Percentiles rank a stretch among this genome's conserved stretches.
phyloP scores from a whole-genome alignment of 30 jellyfish, hydroid and myxozoan species.

The Cassiopea andromeda region DNA sequence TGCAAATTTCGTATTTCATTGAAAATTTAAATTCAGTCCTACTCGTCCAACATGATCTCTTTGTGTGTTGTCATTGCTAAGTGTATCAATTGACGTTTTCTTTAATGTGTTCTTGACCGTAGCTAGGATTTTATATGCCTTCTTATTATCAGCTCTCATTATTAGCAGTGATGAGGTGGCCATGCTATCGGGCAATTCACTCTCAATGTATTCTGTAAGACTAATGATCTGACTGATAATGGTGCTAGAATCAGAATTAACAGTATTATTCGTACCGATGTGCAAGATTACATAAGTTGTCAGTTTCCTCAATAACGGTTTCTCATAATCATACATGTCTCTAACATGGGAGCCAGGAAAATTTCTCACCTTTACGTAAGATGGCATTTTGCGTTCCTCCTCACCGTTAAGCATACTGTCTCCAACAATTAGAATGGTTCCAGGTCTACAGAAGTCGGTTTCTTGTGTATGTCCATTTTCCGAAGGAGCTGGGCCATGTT shows the following conservation, averaged over 20 bases:
- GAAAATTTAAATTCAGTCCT: not conserved
- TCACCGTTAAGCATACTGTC: not conserved
- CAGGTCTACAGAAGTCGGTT: too few relatives aligned
- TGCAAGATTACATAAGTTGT: slow-evolving; percentile 30
- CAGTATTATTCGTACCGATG: slow-evolving; percentile 20
- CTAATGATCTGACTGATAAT: not conserved
- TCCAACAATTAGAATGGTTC: too few relatives aligned
- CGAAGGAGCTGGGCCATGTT: too few relatives aligned
- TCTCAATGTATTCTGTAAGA: slow-evolving; percentile 5
- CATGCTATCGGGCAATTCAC: slow-evolving; percentile 27
- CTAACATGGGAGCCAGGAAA: slow-evolving; percentile 9
- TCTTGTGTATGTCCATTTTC: too few relatives aligned
- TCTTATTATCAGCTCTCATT: slow-evolving; percentile 29
- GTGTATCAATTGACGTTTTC: slow-evolving; percentile 13
- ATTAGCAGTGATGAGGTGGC: slow-evolving; percentile 8
- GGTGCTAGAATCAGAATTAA: slow-evolving; percentile 10
- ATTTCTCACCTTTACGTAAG: not conserved
- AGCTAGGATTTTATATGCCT: slow-evolving; percentile 11
- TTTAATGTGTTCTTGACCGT: not conserved
- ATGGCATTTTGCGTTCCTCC: not conserved
- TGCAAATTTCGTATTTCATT: slow-evolving; percentile 7
- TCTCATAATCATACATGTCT: not conserved
- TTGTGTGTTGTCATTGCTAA: slow-evolving; percentile 13
- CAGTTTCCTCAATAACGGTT: not conserved
- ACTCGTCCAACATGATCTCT: not conserved